Evolutionary conservation across 2,113 vertebrate genomes (phyloP).

Genomic region (Axis porcinus): DNA sequence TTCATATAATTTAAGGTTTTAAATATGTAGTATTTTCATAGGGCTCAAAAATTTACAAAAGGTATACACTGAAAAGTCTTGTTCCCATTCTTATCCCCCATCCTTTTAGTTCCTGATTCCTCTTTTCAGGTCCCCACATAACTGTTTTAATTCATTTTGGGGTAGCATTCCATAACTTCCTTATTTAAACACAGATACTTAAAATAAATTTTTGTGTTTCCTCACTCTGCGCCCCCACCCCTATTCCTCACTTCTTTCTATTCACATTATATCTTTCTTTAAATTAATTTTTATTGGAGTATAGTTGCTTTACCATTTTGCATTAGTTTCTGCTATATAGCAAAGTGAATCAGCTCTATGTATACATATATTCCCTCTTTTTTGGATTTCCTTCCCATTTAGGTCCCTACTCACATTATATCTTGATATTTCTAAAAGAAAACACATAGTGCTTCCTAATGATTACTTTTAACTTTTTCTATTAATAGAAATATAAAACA

Average conservation of each 20-base stretch:
- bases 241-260: not conserved
- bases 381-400: not conserved
- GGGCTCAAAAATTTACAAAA: not conserved
- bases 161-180: not conserved
- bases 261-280: not conserved
- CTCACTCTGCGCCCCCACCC: not conserved
- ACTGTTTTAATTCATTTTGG: not conserved
- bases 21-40: not conserved
- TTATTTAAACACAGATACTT: not conserved
- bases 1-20: not conserved
- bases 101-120: not conserved
- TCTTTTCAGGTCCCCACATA: not conserved
- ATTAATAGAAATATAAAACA: not conserved
- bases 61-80: not conserved
- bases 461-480: not conserved
- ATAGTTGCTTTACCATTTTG: not conserved
- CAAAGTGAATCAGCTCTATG: not conserved
- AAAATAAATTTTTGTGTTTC: not conserved
- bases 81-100: not conserved
- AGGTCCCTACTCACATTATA: not conserved
- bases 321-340: not conserved
- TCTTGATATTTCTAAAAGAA: not conserved
- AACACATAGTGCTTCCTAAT: not conserved
- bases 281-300: not conserved
- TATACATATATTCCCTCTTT: not conserved